Evolutionary conservation across 1,140 invertebrate genomes (phyloP).

Genomic region (Apis dorsata): DNA sequence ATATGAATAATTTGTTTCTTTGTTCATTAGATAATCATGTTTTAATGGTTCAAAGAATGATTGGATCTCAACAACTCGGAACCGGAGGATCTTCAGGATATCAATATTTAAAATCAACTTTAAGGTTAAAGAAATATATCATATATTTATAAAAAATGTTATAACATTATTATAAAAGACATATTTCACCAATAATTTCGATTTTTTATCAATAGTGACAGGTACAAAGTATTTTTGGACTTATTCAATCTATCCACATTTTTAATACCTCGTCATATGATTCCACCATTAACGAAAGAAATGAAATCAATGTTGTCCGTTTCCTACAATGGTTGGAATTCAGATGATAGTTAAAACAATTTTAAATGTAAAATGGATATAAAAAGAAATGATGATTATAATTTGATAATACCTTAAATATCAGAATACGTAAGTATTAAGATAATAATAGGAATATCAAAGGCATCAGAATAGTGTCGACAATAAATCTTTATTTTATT

Average conservation of each 20-base stretch:
- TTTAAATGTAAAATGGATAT: conserved; percentile 54
- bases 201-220: conserved; percentile 85
- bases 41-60: conserved; percentile 99
- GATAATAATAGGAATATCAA: neutral
- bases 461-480: neutral
- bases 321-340: conserved; percentile 66
- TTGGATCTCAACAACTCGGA: conserved; percentile 97
- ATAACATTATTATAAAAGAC: neutral
- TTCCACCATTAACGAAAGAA: conserved; percentile 90
- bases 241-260: conserved; percentile 98
- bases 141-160: neutral
- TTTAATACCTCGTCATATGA: conserved; percentile 93
- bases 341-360: conserved; percentile 67
- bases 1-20: neutral
- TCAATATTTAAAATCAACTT: conserved; percentile 97
- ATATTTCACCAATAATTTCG: neutral
- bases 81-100: conserved; percentile 99
- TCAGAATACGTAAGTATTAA: neutral
- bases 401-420: neutral
- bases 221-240: conserved; percentile 99
- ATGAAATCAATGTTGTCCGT: conserved; percentile 83
- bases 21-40: conserved; percentile 94
- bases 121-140: conserved; percentile 85
- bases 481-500: conserved; percentile 7
- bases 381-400: conserved; percentile 27